phyloP scores from a whole-genome alignment of 2,797 vertebrate genomes.

The Ctenochaetus hawaiiensis region DNA sequence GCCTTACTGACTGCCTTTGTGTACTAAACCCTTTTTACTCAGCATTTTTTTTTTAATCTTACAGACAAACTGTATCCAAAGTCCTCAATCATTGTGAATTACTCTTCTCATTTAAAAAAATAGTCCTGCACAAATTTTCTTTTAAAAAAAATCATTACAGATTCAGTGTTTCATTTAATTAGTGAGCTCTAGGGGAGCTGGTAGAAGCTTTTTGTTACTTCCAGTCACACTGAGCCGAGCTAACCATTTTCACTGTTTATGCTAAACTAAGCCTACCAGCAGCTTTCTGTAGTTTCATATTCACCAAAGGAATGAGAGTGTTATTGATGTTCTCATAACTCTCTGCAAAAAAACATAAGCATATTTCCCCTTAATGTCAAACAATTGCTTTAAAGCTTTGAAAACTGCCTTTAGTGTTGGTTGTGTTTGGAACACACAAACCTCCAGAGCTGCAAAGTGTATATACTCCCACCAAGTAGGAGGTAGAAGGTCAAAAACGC shows the following conservation, averaged over 20 bases:
- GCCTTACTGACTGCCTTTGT: too few relatives aligned
- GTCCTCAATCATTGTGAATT: too few relatives aligned
- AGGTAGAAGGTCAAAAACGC: neutral
- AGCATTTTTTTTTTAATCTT: too few relatives aligned
- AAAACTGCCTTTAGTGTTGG: neutral
- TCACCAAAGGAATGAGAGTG: neutral
- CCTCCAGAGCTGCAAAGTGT: accelerated
- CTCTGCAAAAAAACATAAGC: neutral
- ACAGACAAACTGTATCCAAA: too few relatives aligned
- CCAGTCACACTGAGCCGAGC: neutral
- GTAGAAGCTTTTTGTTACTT: neutral
- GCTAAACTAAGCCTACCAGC: neutral
- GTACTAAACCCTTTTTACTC: too few relatives aligned
- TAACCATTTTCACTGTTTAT: neutral
- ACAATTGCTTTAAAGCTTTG: neutral
- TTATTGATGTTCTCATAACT: neutral
- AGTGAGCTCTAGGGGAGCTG: too few relatives aligned
- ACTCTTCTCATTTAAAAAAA: too few relatives aligned
- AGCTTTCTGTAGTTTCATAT: neutral
- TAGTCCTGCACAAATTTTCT: too few relatives aligned
- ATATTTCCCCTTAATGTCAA: neutral
- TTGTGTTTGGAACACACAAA: neutral
- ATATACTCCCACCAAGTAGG: neutral
- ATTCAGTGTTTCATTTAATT: too few relatives aligned
- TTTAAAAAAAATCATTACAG: too few relatives aligned